Conservation (phyloP, 2,797 vertebrate species). For the Darevskia nairensis region DNA sequence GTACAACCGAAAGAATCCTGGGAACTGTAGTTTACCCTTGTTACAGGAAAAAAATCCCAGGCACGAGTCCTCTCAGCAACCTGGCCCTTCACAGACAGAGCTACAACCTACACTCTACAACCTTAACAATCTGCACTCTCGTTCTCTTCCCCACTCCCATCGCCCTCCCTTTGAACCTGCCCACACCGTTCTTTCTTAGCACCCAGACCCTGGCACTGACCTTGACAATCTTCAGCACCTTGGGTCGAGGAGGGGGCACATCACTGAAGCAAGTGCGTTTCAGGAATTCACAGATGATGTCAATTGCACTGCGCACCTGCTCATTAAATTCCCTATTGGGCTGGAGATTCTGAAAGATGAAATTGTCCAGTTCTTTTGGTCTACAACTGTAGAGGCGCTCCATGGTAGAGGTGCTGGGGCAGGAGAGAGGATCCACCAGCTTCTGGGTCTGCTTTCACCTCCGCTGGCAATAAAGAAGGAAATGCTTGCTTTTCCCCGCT, state of each 20-base stretch:
- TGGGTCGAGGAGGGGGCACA: background rate
- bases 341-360: constrained; percentile 57
- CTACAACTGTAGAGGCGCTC: constrained; percentile 13
- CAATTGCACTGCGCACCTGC: constrained; percentile 13
- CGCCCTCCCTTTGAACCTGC: too few relatives aligned
- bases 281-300: constrained; percentile 59
- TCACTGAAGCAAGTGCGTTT: constrained; percentile 48
- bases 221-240: constrained; percentile 60
- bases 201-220: constrained; percentile 4
- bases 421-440: background rate
- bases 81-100: too few relatives aligned
- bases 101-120: too few relatives aligned
- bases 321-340: constrained; percentile 44
- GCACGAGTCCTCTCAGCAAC: too few relatives aligned
- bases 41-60: too few relatives aligned
- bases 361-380: constrained; percentile 47
- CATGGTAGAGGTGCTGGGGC: background rate
- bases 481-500: too few relatives aligned
- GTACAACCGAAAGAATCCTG: too few relatives aligned
- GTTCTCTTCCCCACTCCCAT: background rate
- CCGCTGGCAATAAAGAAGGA: background rate
- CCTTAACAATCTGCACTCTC: background rate
- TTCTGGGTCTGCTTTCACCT: too few relatives aligned
- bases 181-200: background rate
- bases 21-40: too few relatives aligned